phyloP scores from a whole-genome alignment of 2,888 invertebrate species.

The Drosophila pseudotakahashii region DNA sequence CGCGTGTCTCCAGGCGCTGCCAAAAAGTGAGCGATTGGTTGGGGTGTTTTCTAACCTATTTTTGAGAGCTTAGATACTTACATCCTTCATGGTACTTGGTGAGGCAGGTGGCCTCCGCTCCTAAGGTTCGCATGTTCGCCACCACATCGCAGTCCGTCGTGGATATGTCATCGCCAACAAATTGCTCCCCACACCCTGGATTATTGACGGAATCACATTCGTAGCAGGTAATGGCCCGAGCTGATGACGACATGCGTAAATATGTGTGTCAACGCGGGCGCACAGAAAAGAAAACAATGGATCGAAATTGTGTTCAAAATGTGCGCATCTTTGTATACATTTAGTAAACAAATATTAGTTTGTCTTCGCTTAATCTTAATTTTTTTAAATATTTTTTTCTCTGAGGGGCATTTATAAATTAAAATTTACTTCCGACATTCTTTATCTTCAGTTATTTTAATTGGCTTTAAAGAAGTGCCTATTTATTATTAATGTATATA shows the following conservation, averaged over 20 bases:
- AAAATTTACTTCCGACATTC: too few species aligned
- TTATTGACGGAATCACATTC: constrained; percentile 81
- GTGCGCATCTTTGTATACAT: background rate
- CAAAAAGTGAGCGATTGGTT: background rate
- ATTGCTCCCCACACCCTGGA: constrained; percentile 71
- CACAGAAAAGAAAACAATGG: constrained; percentile 21
- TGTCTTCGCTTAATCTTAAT: too few species aligned
- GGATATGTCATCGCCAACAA: constrained; percentile 67
- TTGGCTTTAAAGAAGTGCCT: too few species aligned
- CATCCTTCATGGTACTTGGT: constrained; percentile 75
- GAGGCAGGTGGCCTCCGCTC: constrained; percentile 78
- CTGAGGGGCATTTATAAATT: too few species aligned
- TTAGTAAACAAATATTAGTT: background rate
- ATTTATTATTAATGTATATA: too few species aligned
- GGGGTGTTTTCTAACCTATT: background rate
- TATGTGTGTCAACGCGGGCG: constrained; percentile 60
- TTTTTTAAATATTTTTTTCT: background rate
- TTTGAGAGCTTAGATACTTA: constrained; percentile 50
- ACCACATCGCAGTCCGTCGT: constrained; percentile 78
- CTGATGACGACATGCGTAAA: constrained; percentile 67
- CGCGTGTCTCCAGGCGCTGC: constrained; percentile 51
- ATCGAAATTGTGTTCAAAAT: background rate
- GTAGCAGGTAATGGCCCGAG: constrained; percentile 78
- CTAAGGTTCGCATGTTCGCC: constrained; percentile 56
- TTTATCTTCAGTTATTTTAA: too few species aligned